A percentile compares a stretch with the other conserved stretches of the same genome.
These are phyloP conservation scores for Rhodinocichla rosea DNA, from an alignment of 2,113 vertebrate species.

Conservation along the genomic window DNA sequence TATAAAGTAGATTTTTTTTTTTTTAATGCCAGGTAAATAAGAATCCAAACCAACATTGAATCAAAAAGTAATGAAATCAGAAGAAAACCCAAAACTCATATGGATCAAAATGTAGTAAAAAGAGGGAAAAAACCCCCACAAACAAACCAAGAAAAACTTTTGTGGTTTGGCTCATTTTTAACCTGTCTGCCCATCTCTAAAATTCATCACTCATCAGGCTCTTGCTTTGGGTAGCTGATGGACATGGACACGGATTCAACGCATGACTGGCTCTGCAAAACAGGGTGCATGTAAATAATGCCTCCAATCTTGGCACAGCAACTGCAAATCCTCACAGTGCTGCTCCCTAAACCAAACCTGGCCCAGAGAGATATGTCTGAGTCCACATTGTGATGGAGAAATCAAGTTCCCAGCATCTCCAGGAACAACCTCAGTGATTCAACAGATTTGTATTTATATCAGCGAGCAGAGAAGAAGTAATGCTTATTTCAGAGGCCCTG, in stretches of 20 bases:
- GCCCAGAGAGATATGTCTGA: background rate
- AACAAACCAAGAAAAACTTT: background rate
- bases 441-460: background rate
- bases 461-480: background rate
- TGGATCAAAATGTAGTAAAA: background rate
- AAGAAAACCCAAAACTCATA: background rate
- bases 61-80: background rate
- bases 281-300: background rate
- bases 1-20: background rate
- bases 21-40: background rate
- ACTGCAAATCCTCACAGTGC: background rate
- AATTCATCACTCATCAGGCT: background rate
- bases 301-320: background rate
- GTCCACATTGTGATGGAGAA: background rate
- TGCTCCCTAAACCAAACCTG: background rate
- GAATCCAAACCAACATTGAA: background rate
- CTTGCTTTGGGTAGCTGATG: background rate
- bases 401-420: background rate
- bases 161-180: background rate
- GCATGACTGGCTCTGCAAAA: background rate
- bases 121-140: accelerated
- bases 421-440: background rate
- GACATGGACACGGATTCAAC: background rate
- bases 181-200: background rate
- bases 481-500: background rate